phyloP scores from a whole-genome alignment of 1,140 invertebrate species.

The Macrobrachium nipponense region DNA sequence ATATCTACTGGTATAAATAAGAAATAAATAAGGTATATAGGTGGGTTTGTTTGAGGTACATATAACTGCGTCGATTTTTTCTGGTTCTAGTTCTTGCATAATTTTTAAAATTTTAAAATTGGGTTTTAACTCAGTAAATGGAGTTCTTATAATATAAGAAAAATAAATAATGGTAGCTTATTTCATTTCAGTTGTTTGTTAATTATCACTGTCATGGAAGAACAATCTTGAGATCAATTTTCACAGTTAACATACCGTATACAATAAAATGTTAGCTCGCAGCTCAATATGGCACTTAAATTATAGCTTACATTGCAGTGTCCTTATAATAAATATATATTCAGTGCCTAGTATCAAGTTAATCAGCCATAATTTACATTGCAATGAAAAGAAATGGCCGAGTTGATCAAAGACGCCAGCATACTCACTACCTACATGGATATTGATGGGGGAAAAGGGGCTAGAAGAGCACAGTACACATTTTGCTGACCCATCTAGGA shows the following conservation, averaged over 20 bases:
- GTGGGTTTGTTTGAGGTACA: conserved; percentile 58
- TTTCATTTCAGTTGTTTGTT: conserved; percentile 23
- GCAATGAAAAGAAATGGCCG: conserved; percentile 21
- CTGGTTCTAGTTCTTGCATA: not conserved
- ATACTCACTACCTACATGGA: conserved; percentile 42
- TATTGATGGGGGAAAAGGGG: conserved; percentile 50
- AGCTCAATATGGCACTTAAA: conserved; percentile 22
- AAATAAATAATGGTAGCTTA: conserved; percentile 14
- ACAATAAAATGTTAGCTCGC: conserved; percentile 39
- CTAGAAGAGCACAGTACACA: conserved; percentile 55
- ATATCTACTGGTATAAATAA: conserved; percentile 55
- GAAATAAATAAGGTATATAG: conserved; percentile 57
- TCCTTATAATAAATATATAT: not conserved
- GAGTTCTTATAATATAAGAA: not conserved
- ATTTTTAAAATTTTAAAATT: not conserved
- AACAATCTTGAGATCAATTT: conserved; percentile 54
- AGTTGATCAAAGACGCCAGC: conserved; percentile 48
- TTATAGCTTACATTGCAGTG: conserved; percentile 5
- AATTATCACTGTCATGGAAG: conserved; percentile 55
- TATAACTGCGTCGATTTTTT: conserved; percentile 13
- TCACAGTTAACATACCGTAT: conserved; percentile 30
- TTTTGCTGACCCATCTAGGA: conserved; percentile 56
- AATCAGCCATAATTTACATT: conserved; percentile 33
- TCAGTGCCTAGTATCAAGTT: conserved; percentile 29
- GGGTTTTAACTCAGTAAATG: no score